These are phyloP conservation scores for Aradus depressus DNA, from an alignment of 2,888 invertebrate species.

Conservation along the genomic window DNA sequence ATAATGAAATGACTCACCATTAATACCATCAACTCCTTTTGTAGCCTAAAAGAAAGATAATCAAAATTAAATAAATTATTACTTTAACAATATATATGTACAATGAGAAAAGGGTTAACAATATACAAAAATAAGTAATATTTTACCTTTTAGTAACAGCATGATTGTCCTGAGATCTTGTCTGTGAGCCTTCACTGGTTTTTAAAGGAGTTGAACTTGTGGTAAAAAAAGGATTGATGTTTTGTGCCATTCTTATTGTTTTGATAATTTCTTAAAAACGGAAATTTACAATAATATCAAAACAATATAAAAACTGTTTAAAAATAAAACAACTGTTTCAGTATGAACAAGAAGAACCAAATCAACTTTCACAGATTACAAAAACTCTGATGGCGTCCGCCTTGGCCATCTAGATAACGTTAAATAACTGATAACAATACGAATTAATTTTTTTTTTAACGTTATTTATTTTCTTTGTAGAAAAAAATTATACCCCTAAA, in stretches of 20 bases:
- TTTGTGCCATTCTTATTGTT: constrained; percentile 62
- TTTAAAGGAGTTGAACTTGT: constrained; percentile 60
- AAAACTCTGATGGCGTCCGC: too few relatives aligned
- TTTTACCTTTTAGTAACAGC: constrained; percentile 80
- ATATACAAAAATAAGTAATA: not conserved
- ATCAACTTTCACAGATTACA: too few relatives aligned
- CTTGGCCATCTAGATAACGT: too few relatives aligned
- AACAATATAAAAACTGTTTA: too few relatives aligned
- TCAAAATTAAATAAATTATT: not conserved
- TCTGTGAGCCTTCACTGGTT: constrained; percentile 69
- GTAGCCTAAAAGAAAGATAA: constrained; percentile 50
- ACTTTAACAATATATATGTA: constrained; percentile 20
- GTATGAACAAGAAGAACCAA: too few relatives aligned
- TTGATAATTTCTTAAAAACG: too few relatives aligned
- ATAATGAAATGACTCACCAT: constrained; percentile 43
- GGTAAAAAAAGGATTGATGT: constrained; percentile 69
- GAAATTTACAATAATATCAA: too few relatives aligned
- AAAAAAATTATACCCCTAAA: too few relatives aligned
- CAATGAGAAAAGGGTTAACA: constrained; percentile 9
- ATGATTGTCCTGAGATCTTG: constrained; percentile 61
- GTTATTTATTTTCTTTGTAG: too few relatives aligned
- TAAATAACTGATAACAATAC: too few relatives aligned
- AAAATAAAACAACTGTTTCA: too few relatives aligned
- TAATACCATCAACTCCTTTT: constrained; percentile 78
- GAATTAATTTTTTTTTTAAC: too few relatives aligned